Evolutionary conservation across 2,113 vertebrate species (phyloP), one percentile per base, ranked within the genome.

Genomic region (Trachemys scripta): DNA sequence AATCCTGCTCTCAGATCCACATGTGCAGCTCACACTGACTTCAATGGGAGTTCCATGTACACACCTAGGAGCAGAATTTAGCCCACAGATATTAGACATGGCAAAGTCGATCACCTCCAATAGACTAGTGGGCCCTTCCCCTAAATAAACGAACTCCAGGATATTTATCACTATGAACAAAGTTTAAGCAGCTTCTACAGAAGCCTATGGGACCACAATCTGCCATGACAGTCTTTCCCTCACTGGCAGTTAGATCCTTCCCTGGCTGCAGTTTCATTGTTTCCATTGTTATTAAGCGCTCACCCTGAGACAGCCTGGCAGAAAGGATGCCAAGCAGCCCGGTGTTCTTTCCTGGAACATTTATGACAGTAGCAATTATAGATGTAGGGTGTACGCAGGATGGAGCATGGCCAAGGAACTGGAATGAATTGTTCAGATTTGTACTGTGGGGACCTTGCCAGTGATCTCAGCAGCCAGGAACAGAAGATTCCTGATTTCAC

Each of bases 1-100:
- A 78, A 91, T 93, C 93, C 57, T 85, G 89, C 92, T 91, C 87
- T 96, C 90, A 96, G 92, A 84, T 92, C 83, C 47, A 69, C 92
- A 84, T 78, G 49, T 93, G 95, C 10, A 2, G 38, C 81, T 95
- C 87, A 38, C 83, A 53, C 59, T 83, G 81, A 88, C 69, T 90
- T 91, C 42, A 88, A 45, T 53, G 76, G 84, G 53, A 95, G 95
- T 90, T 78, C 57, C 57, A 93, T 50, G 49, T n/a, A 50, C 6
- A 31, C 29, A 69, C 75, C 85, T 84, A n/a, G 91, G 72, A 85
- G 78, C 31, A 45, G 42, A 76, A 82, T 84, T 92, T 90, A 90
- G 29, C 19, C 56, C 88, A 75, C 22, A 92, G 3, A 57, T 29
- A 29, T 50, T n/a, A n/a, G 42, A 53, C 92, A 80, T 59, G 88